phyloP scores from a whole-genome alignment of 2,113 vertebrate genomes.

The Propithecus coquereli region DNA sequence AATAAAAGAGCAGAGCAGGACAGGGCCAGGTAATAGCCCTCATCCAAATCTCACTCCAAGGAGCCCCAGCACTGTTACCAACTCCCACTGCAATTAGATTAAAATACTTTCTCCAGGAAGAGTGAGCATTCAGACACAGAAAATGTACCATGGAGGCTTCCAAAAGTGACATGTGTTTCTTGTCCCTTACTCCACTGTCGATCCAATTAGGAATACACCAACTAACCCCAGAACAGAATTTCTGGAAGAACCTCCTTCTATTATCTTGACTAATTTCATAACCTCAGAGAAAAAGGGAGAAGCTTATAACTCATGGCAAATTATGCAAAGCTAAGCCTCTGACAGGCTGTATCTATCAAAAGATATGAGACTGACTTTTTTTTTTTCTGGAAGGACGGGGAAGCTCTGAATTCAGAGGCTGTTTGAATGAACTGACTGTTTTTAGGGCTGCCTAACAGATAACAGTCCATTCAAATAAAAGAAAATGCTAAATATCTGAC shows the following conservation, averaged over 20 bases:
- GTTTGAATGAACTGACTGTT: not conserved
- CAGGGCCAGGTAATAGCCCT: not conserved
- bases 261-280: constrained; percentile 56
- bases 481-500: not conserved
- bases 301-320: constrained; percentile 55
- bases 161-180: constrained; percentile 65
- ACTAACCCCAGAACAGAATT: constrained; percentile 60
- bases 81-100: not conserved
- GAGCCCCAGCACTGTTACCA: not conserved
- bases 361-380: not conserved
- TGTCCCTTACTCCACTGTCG: constrained; percentile 32
- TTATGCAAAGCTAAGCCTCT: constrained; percentile 37
- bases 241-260: constrained; percentile 48
- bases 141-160: constrained; percentile 43
- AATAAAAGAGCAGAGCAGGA: not conserved
- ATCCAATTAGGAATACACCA: constrained; percentile 55
- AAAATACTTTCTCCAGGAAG: constrained; percentile 51
- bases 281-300: constrained; percentile 38
- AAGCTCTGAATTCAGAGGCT: not conserved
- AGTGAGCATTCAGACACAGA: not conserved
- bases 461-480: not conserved
- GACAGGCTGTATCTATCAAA: constrained; percentile 41
- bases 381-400: not conserved
- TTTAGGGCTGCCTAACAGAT: not conserved
- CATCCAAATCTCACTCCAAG: not conserved